phyloP scores from a whole-genome alignment of 2,888 invertebrate genomes.

The Parapristionchus giblindavisi region DNA sequence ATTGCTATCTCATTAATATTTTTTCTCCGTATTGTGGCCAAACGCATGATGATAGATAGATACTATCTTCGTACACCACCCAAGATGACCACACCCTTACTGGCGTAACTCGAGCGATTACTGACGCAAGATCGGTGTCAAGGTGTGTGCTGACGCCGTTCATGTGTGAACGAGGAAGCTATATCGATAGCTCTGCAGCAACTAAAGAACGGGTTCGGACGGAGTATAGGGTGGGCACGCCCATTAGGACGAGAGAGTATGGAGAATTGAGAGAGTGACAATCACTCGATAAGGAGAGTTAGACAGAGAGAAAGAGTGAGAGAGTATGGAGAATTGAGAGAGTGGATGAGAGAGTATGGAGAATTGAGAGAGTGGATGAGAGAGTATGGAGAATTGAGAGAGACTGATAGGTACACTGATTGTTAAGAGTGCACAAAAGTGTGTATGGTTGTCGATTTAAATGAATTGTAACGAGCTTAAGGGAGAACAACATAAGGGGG shows the following conservation, averaged over 20 bases:
- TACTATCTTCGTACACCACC: neutral
- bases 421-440: no score
- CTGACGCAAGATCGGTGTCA: neutral
- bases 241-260: neutral
- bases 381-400: neutral
- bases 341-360: neutral
- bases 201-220: conserved; percentile 13
- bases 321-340: neutral
- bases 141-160: neutral
- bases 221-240: neutral
- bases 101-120: conserved; percentile 9
- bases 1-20: neutral
- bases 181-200: neutral
- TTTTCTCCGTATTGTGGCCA: conserved; percentile 1
- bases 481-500: no score
- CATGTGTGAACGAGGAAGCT: conserved; percentile 29
- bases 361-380: neutral
- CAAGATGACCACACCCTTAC: neutral
- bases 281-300: no score
- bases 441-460: no score
- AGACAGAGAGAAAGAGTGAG: conserved; percentile 10
- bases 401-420: neutral
- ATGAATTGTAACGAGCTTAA: no score
- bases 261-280: neutral
- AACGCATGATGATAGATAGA: neutral